A percentile compares a stretch with the other conserved stretches of the same genome.
phyloP scores from a whole-genome alignment of 2,888 invertebrate species.

The Cerceris ruficornis region DNA sequence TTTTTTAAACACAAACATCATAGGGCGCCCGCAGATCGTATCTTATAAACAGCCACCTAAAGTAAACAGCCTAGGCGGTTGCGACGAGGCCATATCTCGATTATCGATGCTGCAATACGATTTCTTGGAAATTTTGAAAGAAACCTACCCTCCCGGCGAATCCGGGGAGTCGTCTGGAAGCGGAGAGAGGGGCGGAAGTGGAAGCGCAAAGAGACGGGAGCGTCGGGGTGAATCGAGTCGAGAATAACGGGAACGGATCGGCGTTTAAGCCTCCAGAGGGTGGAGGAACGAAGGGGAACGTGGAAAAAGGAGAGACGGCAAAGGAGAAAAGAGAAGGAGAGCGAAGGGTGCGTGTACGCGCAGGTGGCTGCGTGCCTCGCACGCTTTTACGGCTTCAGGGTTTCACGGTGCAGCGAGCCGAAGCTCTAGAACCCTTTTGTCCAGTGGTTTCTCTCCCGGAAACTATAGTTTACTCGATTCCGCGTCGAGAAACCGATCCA shows the following conservation, averaged over 20 bases:
- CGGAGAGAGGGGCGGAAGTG: background rate
- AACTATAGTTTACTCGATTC: background rate
- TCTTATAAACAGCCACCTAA: too few species aligned
- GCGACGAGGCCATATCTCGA: too few species aligned
- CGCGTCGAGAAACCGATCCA: background rate
- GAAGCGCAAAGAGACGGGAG: conserved; percentile 1
- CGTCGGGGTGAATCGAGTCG: conserved; percentile 17
- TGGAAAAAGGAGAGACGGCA: background rate
- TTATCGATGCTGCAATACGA: too few species aligned
- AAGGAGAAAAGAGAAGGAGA: background rate
- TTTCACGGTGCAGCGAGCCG: conserved; percentile 15
- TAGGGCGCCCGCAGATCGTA: too few species aligned
- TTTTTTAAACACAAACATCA: too few species aligned
- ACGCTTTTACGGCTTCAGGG: background rate
- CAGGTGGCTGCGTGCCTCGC: conserved; percentile 17
- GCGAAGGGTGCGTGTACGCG: background rate
- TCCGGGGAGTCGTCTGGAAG: too few species aligned
- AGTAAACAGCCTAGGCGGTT: too few species aligned
- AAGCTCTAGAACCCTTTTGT: conserved; percentile 11
- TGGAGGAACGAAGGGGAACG: background rate
- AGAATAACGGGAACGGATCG: background rate
- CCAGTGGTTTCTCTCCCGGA: background rate
- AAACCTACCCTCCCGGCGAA: too few species aligned
- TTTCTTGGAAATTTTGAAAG: conserved; percentile 4
- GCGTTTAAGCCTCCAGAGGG: background rate